Base-by-base conservation (phyloP, 30 jellyfish, hydroid and myxozoan genomes). In the Turritopsis dohrnii region DNA sequence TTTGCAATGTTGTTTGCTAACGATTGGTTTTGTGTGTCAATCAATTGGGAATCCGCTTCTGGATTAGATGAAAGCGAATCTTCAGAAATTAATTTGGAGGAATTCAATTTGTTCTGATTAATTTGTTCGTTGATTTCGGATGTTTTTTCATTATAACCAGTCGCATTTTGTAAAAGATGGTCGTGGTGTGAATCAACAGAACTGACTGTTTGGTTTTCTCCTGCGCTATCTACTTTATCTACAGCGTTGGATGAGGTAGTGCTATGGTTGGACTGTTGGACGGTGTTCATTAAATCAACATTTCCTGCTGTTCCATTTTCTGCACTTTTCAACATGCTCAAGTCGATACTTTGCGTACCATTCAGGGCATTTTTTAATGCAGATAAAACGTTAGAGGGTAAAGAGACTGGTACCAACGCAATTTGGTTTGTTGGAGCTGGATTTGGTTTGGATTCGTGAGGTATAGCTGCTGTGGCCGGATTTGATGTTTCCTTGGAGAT, bases 381-480 rank as follows among this genome's bases (percentile, higher is more conserved):
- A 77, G 66, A 29, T 29, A 77, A 16, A 19, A 77, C 26, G 53
- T 77, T 77, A 22, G 85, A 20, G 7, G 85, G 85, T 30, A 77
- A 24, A 77, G 85, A 77, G 27, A 77, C 71, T 18, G 85, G 85
- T 24, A 77, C 85, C 28, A 77, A 60, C 5, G 85, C 85, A 26
- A 77, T 77, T 29, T 77, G 85, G 23, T 74, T 75, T 9, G 28
- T 30, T 21, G 84, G 73, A 18, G 74, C 88, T 21, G 91, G 65
- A 66, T 41, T 75, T 17, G 87, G 72, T 21, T 53, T 31, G 18
- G 91, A 30, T 66, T 90, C 89, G 23, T 84, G 86, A 60, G 88
- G 79, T 21, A 88, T 83, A 29, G 88, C 81, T 20, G 84, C 88
- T 22, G 95, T 83, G 52, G 31, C 71, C 69, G 72, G 79, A 23